These are phyloP conservation scores for Aplocera efformata DNA, from an alignment of 2,888 invertebrate genomes.

Conservation along the genomic window DNA sequence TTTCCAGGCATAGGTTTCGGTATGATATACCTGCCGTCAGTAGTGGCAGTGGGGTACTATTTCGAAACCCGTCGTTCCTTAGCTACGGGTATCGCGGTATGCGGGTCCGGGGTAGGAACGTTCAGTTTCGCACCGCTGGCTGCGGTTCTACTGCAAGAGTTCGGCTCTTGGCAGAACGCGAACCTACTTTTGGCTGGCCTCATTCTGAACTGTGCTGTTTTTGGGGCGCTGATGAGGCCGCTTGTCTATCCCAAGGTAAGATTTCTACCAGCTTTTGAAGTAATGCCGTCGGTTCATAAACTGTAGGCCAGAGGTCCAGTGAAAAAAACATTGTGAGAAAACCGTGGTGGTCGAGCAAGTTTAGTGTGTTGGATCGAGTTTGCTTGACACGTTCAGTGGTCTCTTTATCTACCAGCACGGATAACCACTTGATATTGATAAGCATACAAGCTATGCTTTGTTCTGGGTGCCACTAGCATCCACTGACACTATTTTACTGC, in stretches of 20 bases:
- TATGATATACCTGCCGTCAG: slow-evolving; percentile 96
- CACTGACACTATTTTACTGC: too few relatives aligned
- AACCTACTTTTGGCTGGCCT: slow-evolving; percentile 95
- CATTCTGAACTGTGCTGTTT: slow-evolving; percentile 94
- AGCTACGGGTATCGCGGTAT: slow-evolving; percentile 97
- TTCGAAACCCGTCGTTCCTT: slow-evolving; percentile 97
- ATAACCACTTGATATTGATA: too few relatives aligned
- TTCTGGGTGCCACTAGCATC: too few relatives aligned
- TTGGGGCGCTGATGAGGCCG: slow-evolving; percentile 91
- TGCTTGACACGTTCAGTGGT: too few relatives aligned
- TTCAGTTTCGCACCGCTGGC: slow-evolving; percentile 97
- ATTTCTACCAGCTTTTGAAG: background rate
- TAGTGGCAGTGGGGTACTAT: slow-evolving; percentile 98
- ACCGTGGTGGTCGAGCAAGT: too few relatives aligned
- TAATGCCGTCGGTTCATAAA: slow-evolving; percentile 1
- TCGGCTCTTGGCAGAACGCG: slow-evolving; percentile 93
- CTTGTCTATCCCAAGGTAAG: slow-evolving; percentile 86
- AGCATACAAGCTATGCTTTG: too few relatives aligned
- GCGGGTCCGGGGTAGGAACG: slow-evolving; percentile 96
- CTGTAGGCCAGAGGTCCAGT: too few relatives aligned
- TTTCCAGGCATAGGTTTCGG: slow-evolving; percentile 93
- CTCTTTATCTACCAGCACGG: too few relatives aligned
- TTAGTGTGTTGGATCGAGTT: too few relatives aligned
- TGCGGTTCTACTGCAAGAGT: slow-evolving; percentile 86
- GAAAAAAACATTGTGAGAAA: too few relatives aligned